These are phyloP conservation scores for Prosopocoilus inquinatus DNA, from an alignment of 2,888 invertebrate genomes.

Conservation along the genomic window DNA sequence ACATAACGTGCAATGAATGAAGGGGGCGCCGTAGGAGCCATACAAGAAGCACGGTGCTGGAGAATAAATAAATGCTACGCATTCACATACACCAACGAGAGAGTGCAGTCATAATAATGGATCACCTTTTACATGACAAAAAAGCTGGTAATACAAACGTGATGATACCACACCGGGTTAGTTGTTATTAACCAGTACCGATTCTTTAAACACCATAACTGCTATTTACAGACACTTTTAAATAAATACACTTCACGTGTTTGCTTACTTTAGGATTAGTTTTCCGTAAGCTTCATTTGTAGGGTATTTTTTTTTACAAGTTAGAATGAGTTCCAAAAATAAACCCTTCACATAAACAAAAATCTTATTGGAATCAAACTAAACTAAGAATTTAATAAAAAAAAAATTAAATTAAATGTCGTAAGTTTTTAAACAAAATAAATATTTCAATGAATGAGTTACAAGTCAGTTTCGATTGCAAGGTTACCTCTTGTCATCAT, in stretches of 20 bases:
- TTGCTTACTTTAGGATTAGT: too few species aligned
- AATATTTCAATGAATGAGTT: too few species aligned
- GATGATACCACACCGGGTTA: constrained; percentile 18
- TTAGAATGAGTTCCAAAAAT: too few species aligned
- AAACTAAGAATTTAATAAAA: too few species aligned
- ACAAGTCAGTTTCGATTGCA: too few species aligned
- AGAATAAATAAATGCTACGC: constrained; percentile 3
- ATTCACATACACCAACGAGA: constrained; percentile 2
- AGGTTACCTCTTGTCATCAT: too few species aligned
- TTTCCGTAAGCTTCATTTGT: too few species aligned
- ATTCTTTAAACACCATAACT: constrained; percentile 3
- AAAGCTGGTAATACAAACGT: constrained; percentile 17
- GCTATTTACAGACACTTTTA: not conserved
- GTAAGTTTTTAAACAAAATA: too few species aligned
- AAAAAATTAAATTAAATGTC: too few species aligned
- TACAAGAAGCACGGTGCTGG: constrained; percentile 12
- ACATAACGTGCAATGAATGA: constrained; percentile 19
- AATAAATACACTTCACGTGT: not conserved
- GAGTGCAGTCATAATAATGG: constrained; percentile 1
- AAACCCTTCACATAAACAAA: too few species aligned
- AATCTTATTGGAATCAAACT: too few species aligned
- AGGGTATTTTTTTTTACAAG: too few species aligned
- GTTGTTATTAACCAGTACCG: constrained; percentile 7
- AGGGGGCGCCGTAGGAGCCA: constrained; percentile 5
- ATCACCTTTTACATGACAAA: constrained; percentile 8